Base-by-base conservation (phyloP, 2,888 invertebrate genomes). In the Mayetiola destructor region DNA sequence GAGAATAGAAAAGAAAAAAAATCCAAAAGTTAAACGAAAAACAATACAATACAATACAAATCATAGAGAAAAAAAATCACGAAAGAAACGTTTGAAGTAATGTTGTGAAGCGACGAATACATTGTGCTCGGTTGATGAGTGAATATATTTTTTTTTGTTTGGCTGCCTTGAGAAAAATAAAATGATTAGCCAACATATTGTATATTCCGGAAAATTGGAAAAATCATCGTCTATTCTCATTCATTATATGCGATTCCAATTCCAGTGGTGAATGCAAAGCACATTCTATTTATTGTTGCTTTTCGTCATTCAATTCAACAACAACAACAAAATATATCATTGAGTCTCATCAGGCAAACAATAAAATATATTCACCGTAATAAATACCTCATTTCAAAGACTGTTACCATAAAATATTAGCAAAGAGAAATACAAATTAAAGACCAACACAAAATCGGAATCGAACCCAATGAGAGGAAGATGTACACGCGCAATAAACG, bases 361-460 rank as follows among this genome's bases (percentile, higher is more conserved):
- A 32, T 23, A 35, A 12, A 36, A 36, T 55, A 55, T 55, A 23
- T 55, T 55, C 23, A 3, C 55, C n/a, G 35, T 36, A 32, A 36
- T 35, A 36, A 36, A 55, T 55, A 55, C 55, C 55, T 55, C 55
- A 55, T 55, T 55, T 32, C 36, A 55, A 55, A 55, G 55, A 55
- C 55, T 55, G 55, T 55, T 55, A 30, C 55, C 55, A 55, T 36
- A 55, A 36, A 55, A 23, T 36, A 23, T 55, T 5, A 37, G 37
- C 37, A 14, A 10, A 37, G 37, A 16, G 32, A 12, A 32, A 32
- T 32, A 32, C 12, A 32, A 32, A 32, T 9, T 9, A 32, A 32
- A 32, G 12, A 32, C 32, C 32, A 32, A 9, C 6, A 32, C n/a
- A n/a, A n/a, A n/a, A n/a, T n/a, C n/a, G n/a, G n/a, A n/a, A n/a